Conservation (phyloP, 2,113 vertebrate genomes). For the Haplotaxodon microlepis region DNA sequence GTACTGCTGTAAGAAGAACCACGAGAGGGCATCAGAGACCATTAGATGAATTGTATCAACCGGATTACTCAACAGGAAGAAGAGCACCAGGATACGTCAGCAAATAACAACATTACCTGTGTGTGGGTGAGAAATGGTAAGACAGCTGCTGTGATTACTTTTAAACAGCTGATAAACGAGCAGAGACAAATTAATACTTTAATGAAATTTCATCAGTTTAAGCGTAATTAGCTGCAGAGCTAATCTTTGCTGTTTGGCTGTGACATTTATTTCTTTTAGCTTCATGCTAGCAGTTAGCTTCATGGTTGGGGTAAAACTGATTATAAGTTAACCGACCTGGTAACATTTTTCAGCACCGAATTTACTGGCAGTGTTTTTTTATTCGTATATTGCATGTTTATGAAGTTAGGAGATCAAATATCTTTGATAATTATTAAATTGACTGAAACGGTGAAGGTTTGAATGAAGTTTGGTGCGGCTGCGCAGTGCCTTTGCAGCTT, state of each 20-base stretch:
- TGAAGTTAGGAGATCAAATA: background rate
- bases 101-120: background rate
- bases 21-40: background rate
- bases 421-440: background rate
- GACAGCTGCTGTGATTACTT: background rate
- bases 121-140: conserved; percentile 30
- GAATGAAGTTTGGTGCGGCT: background rate
- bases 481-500: background rate
- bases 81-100: conserved; percentile 4
- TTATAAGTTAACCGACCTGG: background rate
- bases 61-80: background rate
- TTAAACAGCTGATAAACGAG: background rate
- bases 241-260: background rate
- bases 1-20: background rate
- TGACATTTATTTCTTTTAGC: background rate
- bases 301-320: background rate
- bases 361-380: background rate
- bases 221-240: background rate
- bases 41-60: background rate
- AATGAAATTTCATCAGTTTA: background rate
- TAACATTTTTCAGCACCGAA: background rate
- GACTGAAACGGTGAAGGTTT: background rate
- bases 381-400: background rate
- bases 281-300: background rate
- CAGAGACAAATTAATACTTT: background rate